Evolutionary conservation across 2,888 invertebrate species (phyloP), one percentile per base, ranked within the genome.

Genomic region (Ernsta delagoae): DNA sequence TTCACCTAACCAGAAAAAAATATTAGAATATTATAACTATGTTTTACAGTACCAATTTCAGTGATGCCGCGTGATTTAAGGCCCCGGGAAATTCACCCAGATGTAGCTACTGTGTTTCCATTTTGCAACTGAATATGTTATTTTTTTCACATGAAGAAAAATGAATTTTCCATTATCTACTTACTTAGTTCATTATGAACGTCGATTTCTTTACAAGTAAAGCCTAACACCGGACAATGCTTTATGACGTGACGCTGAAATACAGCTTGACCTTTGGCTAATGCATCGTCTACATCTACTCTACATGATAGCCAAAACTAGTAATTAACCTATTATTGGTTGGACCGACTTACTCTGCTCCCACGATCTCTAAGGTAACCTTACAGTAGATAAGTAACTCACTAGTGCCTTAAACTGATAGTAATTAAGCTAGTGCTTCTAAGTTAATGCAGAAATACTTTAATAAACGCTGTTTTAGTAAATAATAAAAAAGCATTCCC

Each of bases 321-420:
- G 89, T 92, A 92, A 92, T 92, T 92, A 92, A 81, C 70, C 73
- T 73, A 79, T 87, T 85, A 88, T 90, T 88, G 85, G 85, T 83
- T 83, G 81, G 85, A 87, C 86, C 78, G 76, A 74, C 68, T 68
- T 70, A 79, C 79, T 74, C 16, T 80, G 81, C 83, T 90, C 90
- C 85, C 90, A 90, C 88, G 88, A 83, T 82, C 80, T 73, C 75
- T 31, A 41, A 48, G 68, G 34, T 31, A 48, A 4, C n/a, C 34
- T 62, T 61, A 39, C 56, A 57, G n/a, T 39, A 39, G 7, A 7
- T 36, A 16, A 34, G 45, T 34, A 48, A 34, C 5, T 12, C n/a
- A 16, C 62, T 50, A 48, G 36, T 24, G 24, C 24, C 24, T 24
- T 24, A 1, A 24, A 24, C 24, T 24, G 24, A 24, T 24, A 24